phyloP scores from a whole-genome alignment of 2,888 invertebrate genomes.

The Drosophila macrospina region DNA sequence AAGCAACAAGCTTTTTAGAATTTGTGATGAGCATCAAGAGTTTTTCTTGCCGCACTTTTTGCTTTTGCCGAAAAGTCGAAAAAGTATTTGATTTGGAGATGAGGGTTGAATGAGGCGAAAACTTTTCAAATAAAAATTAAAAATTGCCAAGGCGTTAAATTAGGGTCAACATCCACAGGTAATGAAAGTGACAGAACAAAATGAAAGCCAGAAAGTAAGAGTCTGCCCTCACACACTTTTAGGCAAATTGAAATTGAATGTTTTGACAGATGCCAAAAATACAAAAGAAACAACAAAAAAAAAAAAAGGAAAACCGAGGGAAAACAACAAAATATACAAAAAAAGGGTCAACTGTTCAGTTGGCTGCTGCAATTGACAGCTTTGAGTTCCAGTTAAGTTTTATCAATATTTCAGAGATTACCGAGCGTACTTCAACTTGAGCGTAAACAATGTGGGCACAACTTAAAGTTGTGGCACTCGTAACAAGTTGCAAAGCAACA shows the following conservation, averaged over 20 bases:
- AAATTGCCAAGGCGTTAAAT: constrained; percentile 81
- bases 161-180: constrained; percentile 65
- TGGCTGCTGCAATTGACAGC: constrained; percentile 54
- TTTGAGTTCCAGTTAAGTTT: constrained; percentile 27
- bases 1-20: constrained; percentile 63
- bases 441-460: constrained; percentile 46
- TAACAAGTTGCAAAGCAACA: constrained; percentile 38
- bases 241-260: constrained; percentile 71
- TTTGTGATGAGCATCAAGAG: constrained; percentile 68
- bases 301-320: too few species aligned
- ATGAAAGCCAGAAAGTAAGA: constrained; percentile 1
- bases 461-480: constrained; percentile 32
- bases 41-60: constrained; percentile 13
- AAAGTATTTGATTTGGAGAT: constrained; percentile 55
- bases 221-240: constrained; percentile 22
- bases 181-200: constrained; percentile 25
- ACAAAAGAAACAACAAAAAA: not conserved
- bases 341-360: constrained; percentile 47
- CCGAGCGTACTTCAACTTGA: constrained; percentile 32
- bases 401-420: constrained; percentile 60
- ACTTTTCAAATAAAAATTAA: constrained; percentile 81
- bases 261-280: constrained; percentile 48
- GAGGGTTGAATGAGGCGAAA: constrained; percentile 60
- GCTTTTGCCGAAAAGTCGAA: constrained; percentile 33
- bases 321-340: constrained; percentile 3